Evolutionary conservation across 64 coral and sea anemone species (phyloP), one percentile per base, ranked within the genome.

Genomic region (Montipora cactus): DNA sequence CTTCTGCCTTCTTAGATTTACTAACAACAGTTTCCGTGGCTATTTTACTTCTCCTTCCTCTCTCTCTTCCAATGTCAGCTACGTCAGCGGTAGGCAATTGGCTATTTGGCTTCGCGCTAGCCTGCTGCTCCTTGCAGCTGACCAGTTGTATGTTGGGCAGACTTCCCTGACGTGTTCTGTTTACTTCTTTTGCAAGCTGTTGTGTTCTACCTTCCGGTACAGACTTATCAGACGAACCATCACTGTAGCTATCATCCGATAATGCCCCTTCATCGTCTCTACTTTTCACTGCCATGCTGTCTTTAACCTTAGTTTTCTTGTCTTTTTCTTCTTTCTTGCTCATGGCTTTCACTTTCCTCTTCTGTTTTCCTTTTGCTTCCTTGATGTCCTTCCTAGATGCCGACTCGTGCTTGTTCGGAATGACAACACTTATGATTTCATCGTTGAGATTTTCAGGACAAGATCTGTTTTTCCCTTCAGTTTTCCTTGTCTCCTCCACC

Each of bases 171-270:
- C 93, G 82, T 72, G 76, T 74, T 49, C 84, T 93, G 86, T 89
- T 94, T n/a, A 77, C 87, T 18, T 87, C 85, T 15, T 92, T 98
- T 77, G 84, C 23, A 50, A 67, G 52, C 59, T 88, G 89, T n/a
- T 95, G 81, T 59, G 66, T 73, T 86, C 71, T 94, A 57, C 95
- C 72, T 47, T 92, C 96, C 9, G 83, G 89, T 11, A 87, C 61
- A 61, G 72, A 78, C 73, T 95, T 98, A 4, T 98, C 96, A 25
- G 92, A 80, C 4, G 89, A 89, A 5, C 64, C 77, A 78, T 98
- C 96, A 50, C 93, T 95, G 55, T 93, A 84, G 51, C 96, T 98
- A 22, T 98, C 96, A 66, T 98, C 93, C 15, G 92, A 93, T 3
- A 37, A 79, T 0, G 13, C 84, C 18, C 89, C 93, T 67, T 98